A percentile compares a stretch with the other conserved stretches of the same genome.
phyloP scores from a whole-genome alignment of 2,113 vertebrate species.

The Terrapene triunguis region DNA sequence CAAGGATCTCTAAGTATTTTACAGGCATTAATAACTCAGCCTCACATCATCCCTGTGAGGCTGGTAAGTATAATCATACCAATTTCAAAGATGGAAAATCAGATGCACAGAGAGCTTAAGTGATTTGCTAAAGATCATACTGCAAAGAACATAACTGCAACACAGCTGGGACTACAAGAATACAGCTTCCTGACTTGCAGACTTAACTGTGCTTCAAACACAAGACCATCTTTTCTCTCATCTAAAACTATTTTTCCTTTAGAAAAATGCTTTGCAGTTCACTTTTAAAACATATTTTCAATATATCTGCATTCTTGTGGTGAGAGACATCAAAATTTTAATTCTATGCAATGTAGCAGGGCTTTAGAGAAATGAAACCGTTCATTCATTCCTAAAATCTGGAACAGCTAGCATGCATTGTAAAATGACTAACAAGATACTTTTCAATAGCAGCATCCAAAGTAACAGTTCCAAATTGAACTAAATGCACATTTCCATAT shows the following conservation, averaged over 20 bases:
- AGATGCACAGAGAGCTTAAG: neutral
- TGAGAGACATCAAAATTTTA: neutral
- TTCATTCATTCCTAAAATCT: neutral
- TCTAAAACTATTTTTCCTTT: constrained; percentile 21
- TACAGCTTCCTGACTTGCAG: constrained; percentile 21
- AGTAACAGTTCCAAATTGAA: neutral
- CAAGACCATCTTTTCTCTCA: neutral
- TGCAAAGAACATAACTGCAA: neutral
- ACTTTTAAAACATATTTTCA: neutral
- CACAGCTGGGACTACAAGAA: neutral
- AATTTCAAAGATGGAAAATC: neutral
- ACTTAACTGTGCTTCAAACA: neutral
- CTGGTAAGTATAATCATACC: neutral
- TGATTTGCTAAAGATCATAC: neutral
- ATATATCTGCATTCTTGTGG: neutral
- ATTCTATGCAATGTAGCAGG: neutral
- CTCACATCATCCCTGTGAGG: neutral
- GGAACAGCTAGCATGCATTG: neutral
- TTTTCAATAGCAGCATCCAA: neutral
- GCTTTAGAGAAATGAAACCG: neutral
- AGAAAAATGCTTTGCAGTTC: constrained; percentile 3
- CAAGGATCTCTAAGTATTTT: neutral
- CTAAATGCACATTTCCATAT: neutral
- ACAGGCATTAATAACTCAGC: neutral
- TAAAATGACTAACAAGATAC: neutral